These are phyloP conservation scores for Nibea albiflora DNA, from an alignment of 2,113 vertebrate genomes.

Conservation along the genomic window DNA sequence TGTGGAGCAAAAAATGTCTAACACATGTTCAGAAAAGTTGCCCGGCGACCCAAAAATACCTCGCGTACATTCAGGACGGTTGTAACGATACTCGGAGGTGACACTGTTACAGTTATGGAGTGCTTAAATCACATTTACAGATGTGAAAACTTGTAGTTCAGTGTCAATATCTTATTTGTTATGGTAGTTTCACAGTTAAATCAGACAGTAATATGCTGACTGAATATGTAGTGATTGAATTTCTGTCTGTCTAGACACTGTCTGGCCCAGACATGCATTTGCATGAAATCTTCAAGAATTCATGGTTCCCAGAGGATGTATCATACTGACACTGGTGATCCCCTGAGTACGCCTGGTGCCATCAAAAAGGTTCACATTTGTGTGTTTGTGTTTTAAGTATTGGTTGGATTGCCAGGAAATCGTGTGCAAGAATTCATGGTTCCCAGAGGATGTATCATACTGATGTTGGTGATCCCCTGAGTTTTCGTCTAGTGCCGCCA, in stretches of 20 bases:
- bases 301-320: background rate
- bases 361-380: background rate
- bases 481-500: no score
- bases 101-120: background rate
- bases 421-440: no score
- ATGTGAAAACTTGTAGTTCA: conserved; percentile 5
- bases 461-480: no score
- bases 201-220: background rate
- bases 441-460: no score
- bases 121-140: conserved; percentile 13
- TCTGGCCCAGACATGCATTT: background rate
- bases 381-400: no score
- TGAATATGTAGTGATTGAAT: background rate
- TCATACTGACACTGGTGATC: background rate
- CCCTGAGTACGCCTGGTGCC: background rate
- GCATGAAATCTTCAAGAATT: background rate
- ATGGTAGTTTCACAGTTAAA: background rate
- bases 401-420: no score
- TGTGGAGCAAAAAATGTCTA: conserved; percentile 54
- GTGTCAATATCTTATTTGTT: background rate
- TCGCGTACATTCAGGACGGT: background rate
- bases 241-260: background rate
- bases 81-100: conserved; percentile 7
- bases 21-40: conserved; percentile 60
- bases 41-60: conserved; percentile 35